Base-by-base conservation (phyloP, 1,140 invertebrate genomes). In the Drosophila grimshawi region DNA sequence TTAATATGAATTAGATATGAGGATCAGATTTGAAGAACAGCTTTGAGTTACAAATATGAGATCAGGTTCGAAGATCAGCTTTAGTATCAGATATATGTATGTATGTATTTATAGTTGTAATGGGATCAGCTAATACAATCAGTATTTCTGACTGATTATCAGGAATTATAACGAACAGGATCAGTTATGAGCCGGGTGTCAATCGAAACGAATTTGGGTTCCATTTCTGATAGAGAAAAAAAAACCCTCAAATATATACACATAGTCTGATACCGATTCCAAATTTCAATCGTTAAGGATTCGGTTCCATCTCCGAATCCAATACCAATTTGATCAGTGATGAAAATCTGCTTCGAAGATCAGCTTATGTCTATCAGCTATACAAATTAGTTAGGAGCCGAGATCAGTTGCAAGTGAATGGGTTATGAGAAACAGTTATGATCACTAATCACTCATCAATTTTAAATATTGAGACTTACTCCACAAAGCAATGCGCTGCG, bases 401-500 rank as follows among this genome's bases (percentile, higher is more conserved):
- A 19, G 43, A 46, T 5, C 4, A 46, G 8, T 7, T 19, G 19
- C 19, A 19, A 46, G 27, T 27, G 6, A 46, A 3, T 43, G 2
- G 39, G 39, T 8, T 8, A 41, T 43, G 10, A n/a, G n/a, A 11
- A 11, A 2, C n/a, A 45, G 41, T 5, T 19, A 53, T 53, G 32
- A 8, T 0, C 19, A 19, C 19, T 19, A 19, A 33, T 33, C 5
- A 4, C 33, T 5, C 0, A 30, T 59, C 27, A 10, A 10, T 6
- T 32, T 4, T 3, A 0, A n/a, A 5, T 19, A 30, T 3, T 3
- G 0, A 0, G 1, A 86, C 90, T 89, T 64, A 92, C 91, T 92
- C 75, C 30, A 89, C 78, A 75, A 94, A 92, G 32, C 94, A 94
- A 79, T 94, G 92, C 35, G 93, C 93, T 7, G 94, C 94, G 19